Base-by-base conservation (phyloP, 2,888 invertebrate species). In the Dynastes maya region DNA sequence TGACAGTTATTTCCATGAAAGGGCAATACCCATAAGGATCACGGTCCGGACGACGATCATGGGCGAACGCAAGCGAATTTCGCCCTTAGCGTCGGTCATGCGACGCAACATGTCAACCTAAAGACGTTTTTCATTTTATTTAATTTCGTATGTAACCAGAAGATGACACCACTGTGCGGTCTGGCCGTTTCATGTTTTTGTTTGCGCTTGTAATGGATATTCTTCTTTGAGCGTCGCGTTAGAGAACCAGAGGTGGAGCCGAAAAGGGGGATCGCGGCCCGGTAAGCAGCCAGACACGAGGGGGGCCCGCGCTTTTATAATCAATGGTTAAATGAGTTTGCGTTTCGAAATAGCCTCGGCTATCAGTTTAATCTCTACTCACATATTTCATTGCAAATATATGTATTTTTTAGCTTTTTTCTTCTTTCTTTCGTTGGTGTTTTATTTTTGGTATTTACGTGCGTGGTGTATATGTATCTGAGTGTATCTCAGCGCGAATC, bases 1-100 rank as follows among this genome's bases (percentile, higher is more conserved):
- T 89, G 89, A 89, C 89, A 89, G 89, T 89, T 89, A 89, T 89
- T 89, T 89, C 88, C 89, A 88, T 88, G 88, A 87, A 88, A 88
- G 87, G 88, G 87, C 87, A 87, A 85, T 86, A 86, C 85, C 86
- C 85, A 85, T 88, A 88, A 87, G 87, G 88, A 87, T 86, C 87
- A 84, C 84, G 80, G 80, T 80, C 80, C 81, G 67, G 80, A 77
- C 79, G 77, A 80, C 82, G 80, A 80, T 82, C 77, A 79, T 82
- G 55, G 77, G 76, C 80, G 79, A 78, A 78, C 37, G 67, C 76
- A 55, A 22, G 80, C 82, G 79, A 82, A 83, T 83, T 76, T 86
- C 84, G 83, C 84, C 87, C 85, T 84, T 84, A 86, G 80, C 79
- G 83, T 80, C 80, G 79, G 81, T 81, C 82, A 82, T 80, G 79